Conservation (phyloP, 2,797 vertebrate species). For the Ctenopoma multispine region DNA sequence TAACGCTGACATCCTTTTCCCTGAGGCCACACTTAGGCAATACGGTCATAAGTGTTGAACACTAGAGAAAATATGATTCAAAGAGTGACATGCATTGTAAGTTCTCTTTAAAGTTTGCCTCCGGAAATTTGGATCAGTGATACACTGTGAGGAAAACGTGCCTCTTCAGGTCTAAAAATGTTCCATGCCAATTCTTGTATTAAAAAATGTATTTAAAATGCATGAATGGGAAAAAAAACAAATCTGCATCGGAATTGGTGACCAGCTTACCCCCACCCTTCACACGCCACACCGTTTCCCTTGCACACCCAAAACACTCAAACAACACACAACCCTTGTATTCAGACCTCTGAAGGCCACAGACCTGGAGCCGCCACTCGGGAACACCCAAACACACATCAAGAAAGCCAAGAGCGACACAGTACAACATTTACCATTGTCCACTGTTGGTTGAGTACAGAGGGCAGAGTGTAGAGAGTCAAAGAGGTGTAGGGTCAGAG, state of each 20-base stretch:
- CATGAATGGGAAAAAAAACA: constrained; percentile 34
- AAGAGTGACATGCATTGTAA: constrained; percentile 13
- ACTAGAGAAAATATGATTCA: constrained; percentile 10
- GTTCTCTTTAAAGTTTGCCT: constrained; percentile 28
- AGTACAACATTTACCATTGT: constrained; percentile 40
- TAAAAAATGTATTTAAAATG: constrained; percentile 61
- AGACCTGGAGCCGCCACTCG: constrained; percentile 68
- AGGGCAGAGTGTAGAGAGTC: constrained; percentile 25
- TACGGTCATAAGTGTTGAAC: constrained; percentile 20
- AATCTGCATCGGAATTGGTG: constrained; percentile 30
- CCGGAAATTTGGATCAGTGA: constrained; percentile 17
- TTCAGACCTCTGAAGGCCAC: constrained; percentile 53
- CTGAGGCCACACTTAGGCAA: constrained; percentile 34
- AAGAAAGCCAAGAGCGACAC: constrained; percentile 29
- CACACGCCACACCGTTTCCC: constrained; percentile 56
- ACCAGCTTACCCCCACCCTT: constrained; percentile 44
- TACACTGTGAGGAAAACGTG: constrained; percentile 3
- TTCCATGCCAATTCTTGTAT: constrained; percentile 35
- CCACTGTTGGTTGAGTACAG: constrained; percentile 23
- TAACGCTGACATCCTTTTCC: constrained; percentile 16
- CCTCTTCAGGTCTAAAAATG: constrained; percentile 30
- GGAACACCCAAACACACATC: constrained; percentile 66
- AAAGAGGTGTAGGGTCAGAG: constrained; percentile 10
- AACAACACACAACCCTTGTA: constrained; percentile 61
- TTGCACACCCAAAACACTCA: constrained; percentile 65